phyloP scores from a whole-genome alignment of 1,140 invertebrate species.

The Druon quercuslanigerum region DNA sequence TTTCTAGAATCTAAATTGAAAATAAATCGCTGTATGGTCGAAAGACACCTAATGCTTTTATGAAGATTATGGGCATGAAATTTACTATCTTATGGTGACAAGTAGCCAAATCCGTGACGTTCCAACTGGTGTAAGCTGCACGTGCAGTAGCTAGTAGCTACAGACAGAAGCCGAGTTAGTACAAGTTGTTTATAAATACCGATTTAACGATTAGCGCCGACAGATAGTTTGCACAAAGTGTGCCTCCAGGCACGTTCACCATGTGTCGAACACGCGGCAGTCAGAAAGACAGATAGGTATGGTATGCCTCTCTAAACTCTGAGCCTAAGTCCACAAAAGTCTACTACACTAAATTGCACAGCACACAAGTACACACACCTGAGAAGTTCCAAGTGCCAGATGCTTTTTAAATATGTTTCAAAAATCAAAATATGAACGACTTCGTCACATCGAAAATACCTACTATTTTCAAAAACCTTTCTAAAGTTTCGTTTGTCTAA shows the following conservation, averaged over 20 bases:
- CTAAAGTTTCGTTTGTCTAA: no score
- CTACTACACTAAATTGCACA: no score
- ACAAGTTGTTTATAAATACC: constrained; percentile 13
- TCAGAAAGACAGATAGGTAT: background rate
- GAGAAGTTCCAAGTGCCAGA: no score
- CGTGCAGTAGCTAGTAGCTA: background rate
- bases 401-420: no score
- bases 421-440: no score
- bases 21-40: background rate
- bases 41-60: background rate
- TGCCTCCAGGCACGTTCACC: background rate
- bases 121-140: background rate
- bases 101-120: constrained; percentile 1
- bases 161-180: background rate
- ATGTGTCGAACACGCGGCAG: constrained; percentile 1
- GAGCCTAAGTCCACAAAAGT: no score
- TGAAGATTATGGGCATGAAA: background rate
- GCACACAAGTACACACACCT: no score
- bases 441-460: no score
- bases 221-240: constrained; percentile 23
- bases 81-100: constrained; percentile 12
- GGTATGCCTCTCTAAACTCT: no score
- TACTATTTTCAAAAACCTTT: no score
- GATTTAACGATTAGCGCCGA: constrained; percentile 24
- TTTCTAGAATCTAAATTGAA: background rate